A percentile compares a stretch with the other conserved stretches of the same genome.
These are phyloP conservation scores for Etheostoma perlongum DNA, from an alignment of 2,797 vertebrate genomes.

Conservation along the genomic window DNA sequence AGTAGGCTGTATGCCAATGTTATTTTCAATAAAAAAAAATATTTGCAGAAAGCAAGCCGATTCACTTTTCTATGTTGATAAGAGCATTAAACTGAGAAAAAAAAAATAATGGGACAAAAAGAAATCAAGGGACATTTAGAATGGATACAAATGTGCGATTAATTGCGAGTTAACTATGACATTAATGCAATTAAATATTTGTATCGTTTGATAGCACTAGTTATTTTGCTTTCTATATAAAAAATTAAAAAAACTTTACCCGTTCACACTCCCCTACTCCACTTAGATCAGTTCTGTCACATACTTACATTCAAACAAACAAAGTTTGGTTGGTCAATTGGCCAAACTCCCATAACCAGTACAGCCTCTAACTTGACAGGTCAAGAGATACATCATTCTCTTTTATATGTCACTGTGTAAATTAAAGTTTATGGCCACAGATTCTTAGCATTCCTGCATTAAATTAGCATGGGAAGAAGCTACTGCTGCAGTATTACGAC, in stretches of 20 bases:
- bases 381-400: slow-evolving; percentile 61
- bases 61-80: too few relatives aligned
- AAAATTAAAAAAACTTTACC: neutral
- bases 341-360: slow-evolving; percentile 40
- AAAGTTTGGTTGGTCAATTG: slow-evolving; percentile 27
- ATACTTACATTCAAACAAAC: slow-evolving; percentile 13
- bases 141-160: too few relatives aligned
- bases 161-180: too few relatives aligned
- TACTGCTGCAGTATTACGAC: slow-evolving; percentile 5
- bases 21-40: too few relatives aligned
- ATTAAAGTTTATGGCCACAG: slow-evolving; percentile 34
- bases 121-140: too few relatives aligned
- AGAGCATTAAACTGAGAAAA: too few relatives aligned
- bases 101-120: too few relatives aligned
- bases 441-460: slow-evolving; percentile 72
- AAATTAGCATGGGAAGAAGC: slow-evolving; percentile 51
- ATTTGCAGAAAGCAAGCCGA: too few relatives aligned
- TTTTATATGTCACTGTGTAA: slow-evolving; percentile 52
- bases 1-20: too few relatives aligned
- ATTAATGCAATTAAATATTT: too few relatives aligned
- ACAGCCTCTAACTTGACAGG: slow-evolving; percentile 31
- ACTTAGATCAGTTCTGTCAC: neutral
- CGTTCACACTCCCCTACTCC: neutral
- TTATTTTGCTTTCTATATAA: neutral
- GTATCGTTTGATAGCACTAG: too few relatives aligned